These are phyloP conservation scores for Anarhynchus alexandrinus DNA, from an alignment of 2,113 vertebrate genomes.

Conservation along the genomic window DNA sequence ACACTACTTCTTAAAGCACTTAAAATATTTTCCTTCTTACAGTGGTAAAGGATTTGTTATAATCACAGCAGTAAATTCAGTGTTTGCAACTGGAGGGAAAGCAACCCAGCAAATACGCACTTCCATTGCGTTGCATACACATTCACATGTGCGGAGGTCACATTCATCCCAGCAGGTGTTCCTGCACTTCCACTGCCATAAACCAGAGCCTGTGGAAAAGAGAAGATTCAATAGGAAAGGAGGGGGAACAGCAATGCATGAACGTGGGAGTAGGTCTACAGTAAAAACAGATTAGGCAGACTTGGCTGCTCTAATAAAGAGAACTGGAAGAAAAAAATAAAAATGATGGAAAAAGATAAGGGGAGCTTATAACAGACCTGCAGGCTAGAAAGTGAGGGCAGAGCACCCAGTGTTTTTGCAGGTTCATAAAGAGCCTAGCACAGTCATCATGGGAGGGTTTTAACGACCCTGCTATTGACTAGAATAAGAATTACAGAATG, in stretches of 20 bases:
- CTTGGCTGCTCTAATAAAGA: not conserved
- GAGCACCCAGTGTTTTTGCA: not conserved
- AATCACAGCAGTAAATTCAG: not conserved
- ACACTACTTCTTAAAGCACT: not conserved
- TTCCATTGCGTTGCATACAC: rapidly evolving
- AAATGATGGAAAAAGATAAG: not conserved
- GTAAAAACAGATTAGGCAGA: not conserved
- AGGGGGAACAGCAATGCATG: not conserved
- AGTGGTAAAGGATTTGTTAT: not conserved
- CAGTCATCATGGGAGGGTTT: not conserved
- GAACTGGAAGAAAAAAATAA: not conserved
- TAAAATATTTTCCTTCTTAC: not conserved
- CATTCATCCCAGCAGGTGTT: not conserved
- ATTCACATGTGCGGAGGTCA: rapidly evolving
- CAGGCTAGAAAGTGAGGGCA: not conserved
- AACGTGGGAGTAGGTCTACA: not conserved
- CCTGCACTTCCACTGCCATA: not conserved
- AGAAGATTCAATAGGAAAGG: not conserved
- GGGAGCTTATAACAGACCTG: not conserved
- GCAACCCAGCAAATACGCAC: not conserved
- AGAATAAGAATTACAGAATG: not conserved
- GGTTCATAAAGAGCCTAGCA: not conserved
- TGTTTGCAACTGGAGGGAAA: not conserved
- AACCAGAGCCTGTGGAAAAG: not conserved
- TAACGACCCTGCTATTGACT: not conserved